These are phyloP conservation scores for Dermatemys mawii DNA, from an alignment of 2,113 vertebrate genomes.

Conservation along the genomic window DNA sequence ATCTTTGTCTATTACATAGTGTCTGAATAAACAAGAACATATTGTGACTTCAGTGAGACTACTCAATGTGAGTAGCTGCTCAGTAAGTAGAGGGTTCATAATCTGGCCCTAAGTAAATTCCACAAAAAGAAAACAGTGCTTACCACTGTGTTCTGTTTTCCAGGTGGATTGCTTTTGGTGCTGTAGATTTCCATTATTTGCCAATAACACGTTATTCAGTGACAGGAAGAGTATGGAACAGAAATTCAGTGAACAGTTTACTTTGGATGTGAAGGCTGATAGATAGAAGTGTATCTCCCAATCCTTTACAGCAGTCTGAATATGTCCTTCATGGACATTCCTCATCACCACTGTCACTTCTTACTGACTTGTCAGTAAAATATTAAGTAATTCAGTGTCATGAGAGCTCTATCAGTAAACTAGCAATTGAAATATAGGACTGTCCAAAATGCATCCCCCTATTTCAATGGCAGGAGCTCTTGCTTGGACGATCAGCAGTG, in stretches of 20 bases:
- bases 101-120: fast-evolving
- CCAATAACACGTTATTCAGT: fast-evolving
- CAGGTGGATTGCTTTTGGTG: fast-evolving
- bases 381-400: no score
- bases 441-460: no score
- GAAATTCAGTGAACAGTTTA: fast-evolving
- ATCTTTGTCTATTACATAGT: neutral
- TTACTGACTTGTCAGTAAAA: no score
- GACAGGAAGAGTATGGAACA: fast-evolving
- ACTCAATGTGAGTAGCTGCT: fast-evolving
- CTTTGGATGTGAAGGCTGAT: fast-evolving
- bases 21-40: fast-evolving
- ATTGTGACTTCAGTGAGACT: neutral
- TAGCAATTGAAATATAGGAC: no score
- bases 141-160: fast-evolving
- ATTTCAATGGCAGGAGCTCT: no score
- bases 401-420: no score
- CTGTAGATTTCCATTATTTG: fast-evolving
- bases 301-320: fast-evolving
- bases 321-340: fast-evolving
- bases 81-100: fast-evolving
- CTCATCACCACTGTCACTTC: no score
- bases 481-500: no score
- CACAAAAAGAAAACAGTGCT: fast-evolving
- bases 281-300: no score